Percentiles rank a stretch among this genome's conserved stretches.
These are phyloP conservation scores for Oreochromis mossambicus DNA, from an alignment of 2,797 vertebrate genomes.

Conservation along the genomic window DNA sequence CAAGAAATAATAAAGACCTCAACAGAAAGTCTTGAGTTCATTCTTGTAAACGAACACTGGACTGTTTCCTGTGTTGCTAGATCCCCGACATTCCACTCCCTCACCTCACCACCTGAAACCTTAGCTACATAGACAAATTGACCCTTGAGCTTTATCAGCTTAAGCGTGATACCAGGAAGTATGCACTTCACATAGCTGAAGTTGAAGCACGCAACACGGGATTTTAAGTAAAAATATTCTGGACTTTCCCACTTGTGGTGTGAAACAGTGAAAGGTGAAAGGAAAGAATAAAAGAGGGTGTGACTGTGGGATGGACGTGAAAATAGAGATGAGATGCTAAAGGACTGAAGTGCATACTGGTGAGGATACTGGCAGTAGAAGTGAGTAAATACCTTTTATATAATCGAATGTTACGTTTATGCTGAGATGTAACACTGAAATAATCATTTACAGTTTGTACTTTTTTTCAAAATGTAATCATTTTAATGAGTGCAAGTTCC, in stretches of 20 bases:
- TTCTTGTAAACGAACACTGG: background rate
- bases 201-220: background rate
- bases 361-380: background rate
- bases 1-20: slow-evolving; percentile 2
- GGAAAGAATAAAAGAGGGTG: background rate
- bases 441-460: background rate
- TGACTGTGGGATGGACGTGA: background rate
- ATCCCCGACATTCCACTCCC: background rate
- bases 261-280: background rate
- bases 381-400: slow-evolving; percentile 36
- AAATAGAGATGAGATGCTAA: background rate
- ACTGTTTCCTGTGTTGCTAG: background rate
- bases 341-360: background rate
- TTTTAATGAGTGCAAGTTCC: background rate
- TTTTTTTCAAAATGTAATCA: background rate
- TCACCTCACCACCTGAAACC: background rate
- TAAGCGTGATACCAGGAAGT: slow-evolving; percentile 18
- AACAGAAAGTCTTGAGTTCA: background rate
- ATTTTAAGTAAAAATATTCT: background rate
- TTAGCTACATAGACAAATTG: background rate
- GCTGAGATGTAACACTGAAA: background rate
- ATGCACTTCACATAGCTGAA: background rate
- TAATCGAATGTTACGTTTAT: background rate
- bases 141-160: background rate
- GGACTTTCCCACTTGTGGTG: slow-evolving; percentile 29